phyloP scores from a whole-genome alignment of 2,888 invertebrate species.

The Thymelicus sylvestris region DNA sequence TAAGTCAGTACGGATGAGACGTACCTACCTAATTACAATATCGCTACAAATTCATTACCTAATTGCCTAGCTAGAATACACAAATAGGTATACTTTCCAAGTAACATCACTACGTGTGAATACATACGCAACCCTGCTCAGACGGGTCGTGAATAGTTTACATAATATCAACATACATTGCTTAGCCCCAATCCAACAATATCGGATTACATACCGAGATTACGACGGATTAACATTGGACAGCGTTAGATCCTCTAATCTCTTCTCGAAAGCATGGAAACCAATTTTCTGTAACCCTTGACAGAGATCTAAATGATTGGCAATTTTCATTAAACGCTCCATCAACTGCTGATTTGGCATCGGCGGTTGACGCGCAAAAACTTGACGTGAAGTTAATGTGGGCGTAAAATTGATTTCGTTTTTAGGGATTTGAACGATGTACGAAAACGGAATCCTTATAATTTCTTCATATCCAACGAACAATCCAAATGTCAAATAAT shows the following conservation, averaged over 20 bases:
- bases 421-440: neutral
- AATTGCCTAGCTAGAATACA: too few relatives aligned
- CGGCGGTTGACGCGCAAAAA: slow-evolving; percentile 12
- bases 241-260: slow-evolving; percentile 28
- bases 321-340: slow-evolving; percentile 29
- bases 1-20: too few relatives aligned
- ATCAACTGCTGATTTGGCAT: slow-evolving; percentile 24
- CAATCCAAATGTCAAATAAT: too few relatives aligned
- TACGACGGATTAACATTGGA: slow-evolving; percentile 27
- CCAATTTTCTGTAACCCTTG: slow-evolving; percentile 32
- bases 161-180: slow-evolving; percentile 8
- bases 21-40: too few relatives aligned
- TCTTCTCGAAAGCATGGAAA: slow-evolving; percentile 32
- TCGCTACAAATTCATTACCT: too few relatives aligned
- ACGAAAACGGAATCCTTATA: neutral
- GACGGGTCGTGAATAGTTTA: slow-evolving; percentile 2
- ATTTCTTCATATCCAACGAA: too few relatives aligned
- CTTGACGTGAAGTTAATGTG: neutral
- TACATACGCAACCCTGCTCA: neutral
- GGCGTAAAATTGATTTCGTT: neutral
- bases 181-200: slow-evolving; percentile 21
- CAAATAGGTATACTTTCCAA: neutral
- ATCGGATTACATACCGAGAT: slow-evolving; percentile 30
- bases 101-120: neutral
- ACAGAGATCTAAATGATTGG: slow-evolving; percentile 23